Percentiles rank a stretch among this genome's conserved stretches.
Conservation (phyloP, 2,888 invertebrate genomes). For the Gonocerus acuteangulatus region DNA sequence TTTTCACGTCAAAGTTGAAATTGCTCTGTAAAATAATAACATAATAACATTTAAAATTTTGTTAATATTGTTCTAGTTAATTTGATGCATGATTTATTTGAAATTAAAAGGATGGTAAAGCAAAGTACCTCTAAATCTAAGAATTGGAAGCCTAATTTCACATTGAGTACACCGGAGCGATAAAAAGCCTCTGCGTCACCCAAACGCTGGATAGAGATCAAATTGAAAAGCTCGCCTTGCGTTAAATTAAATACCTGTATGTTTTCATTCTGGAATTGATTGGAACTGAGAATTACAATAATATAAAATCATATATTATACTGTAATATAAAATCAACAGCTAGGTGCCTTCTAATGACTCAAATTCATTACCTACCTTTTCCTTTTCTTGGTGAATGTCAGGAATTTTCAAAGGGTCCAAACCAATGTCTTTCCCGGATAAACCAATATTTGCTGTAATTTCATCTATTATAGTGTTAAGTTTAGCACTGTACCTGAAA, state of each 20-base stretch:
- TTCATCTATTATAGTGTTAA: slow-evolving; percentile 9
- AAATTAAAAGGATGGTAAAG: no score
- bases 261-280: neutral
- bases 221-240: neutral
- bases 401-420: neutral
- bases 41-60: neutral
- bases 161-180: neutral
- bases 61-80: no score
- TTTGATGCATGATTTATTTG: no score
- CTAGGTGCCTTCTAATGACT: neutral
- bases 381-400: slow-evolving; percentile 9
- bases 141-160: neutral
- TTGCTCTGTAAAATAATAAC: neutral
- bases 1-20: neutral
- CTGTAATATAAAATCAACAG: no score
- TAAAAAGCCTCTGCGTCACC: neutral
- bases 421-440: slow-evolving; percentile 9
- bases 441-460: neutral
- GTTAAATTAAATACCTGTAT: neutral
- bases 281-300: no score
- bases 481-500: neutral
- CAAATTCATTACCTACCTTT: neutral
- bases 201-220: neutral
- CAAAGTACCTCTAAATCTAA: neutral
- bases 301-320: no score